Evolutionary conservation across 2,888 invertebrate species (phyloP), one percentile per base, ranked within the genome.

Genomic region (Chrysina gloriosa): DNA sequence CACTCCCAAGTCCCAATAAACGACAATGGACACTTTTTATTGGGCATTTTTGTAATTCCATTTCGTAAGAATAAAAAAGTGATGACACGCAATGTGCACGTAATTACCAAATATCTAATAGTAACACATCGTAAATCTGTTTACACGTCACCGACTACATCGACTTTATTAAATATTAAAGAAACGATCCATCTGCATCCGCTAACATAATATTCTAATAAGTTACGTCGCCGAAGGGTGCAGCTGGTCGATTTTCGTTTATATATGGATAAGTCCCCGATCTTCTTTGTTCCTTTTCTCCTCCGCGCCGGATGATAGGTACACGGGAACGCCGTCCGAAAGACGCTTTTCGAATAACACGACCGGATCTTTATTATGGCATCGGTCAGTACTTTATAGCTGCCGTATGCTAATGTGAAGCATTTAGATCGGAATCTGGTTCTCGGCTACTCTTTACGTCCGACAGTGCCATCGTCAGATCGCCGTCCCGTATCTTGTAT

Each of bases 401-500:
- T 74, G 78, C 77, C 73, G 79, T 81, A 83, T 83, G 83, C 81
- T 83, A 83, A 83, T 83, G 79, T 79, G 77, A 76, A 77, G 79
- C 81, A 82, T 83, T 82, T 81, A 83, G 83, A 83, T 83, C 80
- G 81, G 79, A 82, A 83, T 83, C 83, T 83, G 73, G 78, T 74
- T 73, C 68, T 73, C 65, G 50, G 79, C 80, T 79, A 78, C 77
- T 45, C 42, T 29, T 11, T 27, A 45, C 27, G 65, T 48, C 52
- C 65, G 65, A 68, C 65, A 56, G 48, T 50, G 63, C 63, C 45
- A 25, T 42, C 54, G 39, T 56, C 47, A 29, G 50, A 56, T 67
- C 9, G 63, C 29, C 48, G 14, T 21, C 23, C 36, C 48, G 34
- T 34, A 23, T 27, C 31, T 9, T 54, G 21, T 47, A 25, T 27